These are phyloP conservation scores for Chrysomallon squamiferum DNA, from an alignment of 1,140 invertebrate genomes.

Conservation along the genomic window DNA sequence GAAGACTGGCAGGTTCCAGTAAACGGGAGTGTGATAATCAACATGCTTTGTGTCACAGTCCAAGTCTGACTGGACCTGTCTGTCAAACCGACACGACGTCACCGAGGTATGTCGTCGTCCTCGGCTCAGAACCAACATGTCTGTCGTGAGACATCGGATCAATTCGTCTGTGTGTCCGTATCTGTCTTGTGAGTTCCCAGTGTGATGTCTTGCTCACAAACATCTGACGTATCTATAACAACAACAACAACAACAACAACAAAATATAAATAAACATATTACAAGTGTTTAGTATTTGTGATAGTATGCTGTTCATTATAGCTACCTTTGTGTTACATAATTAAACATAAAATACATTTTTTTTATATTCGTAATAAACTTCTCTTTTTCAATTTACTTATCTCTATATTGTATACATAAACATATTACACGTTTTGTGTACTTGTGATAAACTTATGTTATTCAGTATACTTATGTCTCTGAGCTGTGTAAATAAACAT, in stretches of 20 bases:
- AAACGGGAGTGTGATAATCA: too few relatives aligned
- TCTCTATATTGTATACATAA: too few relatives aligned
- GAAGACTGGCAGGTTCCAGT: too few relatives aligned
- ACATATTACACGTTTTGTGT: too few relatives aligned
- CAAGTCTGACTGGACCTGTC: too few relatives aligned
- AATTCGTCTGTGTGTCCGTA: neutral
- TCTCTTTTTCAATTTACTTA: neutral
- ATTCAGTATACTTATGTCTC: too few relatives aligned
- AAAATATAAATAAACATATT: too few relatives aligned
- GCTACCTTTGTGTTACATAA: neutral
- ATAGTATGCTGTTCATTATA: neutral
- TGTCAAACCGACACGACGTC: too few relatives aligned
- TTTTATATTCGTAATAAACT: neutral
- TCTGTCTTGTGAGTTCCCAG: neutral
- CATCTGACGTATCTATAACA: neutral
- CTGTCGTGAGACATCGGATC: neutral
- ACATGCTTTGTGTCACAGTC: too few relatives aligned
- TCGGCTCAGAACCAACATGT: neutral
- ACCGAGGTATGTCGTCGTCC: neutral
- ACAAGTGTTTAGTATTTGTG: neutral
- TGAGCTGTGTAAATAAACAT: too few relatives aligned
- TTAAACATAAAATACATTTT: neutral
- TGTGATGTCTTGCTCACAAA: neutral
- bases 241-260: too few relatives aligned
- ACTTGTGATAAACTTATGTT: too few relatives aligned